A percentile compares a stretch with the other conserved stretches of the same genome.
phyloP scores from a whole-genome alignment of 2,113 vertebrate species.

The Gymnogyps californianus region DNA sequence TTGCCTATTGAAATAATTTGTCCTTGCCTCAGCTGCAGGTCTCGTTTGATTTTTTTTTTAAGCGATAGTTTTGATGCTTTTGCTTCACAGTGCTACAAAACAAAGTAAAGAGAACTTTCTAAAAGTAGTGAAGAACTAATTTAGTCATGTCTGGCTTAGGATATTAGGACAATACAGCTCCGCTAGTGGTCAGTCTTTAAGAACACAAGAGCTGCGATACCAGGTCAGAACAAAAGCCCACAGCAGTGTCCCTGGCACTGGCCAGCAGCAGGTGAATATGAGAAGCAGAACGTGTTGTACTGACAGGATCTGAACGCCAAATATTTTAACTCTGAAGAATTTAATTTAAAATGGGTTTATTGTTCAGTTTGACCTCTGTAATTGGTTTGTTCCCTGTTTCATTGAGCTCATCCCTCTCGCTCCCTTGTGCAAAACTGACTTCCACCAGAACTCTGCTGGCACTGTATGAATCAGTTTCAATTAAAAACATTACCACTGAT shows the following conservation, averaged over 20 bases:
- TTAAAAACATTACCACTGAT: constrained; percentile 34
- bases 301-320: not conserved
- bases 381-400: constrained; percentile 7
- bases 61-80: constrained; percentile 36
- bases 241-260: not conserved
- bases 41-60: constrained; percentile 46
- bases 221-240: not conserved
- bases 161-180: not conserved
- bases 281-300: not conserved
- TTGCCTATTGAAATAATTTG: constrained; percentile 67
- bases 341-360: not conserved
- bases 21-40: constrained; percentile 66
- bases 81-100: constrained; percentile 25
- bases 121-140: constrained; percentile 31
- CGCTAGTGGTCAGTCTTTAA: not conserved
- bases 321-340: not conserved
- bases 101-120: constrained; percentile 31
- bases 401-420: not conserved
- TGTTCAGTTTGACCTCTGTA: constrained; percentile 18
- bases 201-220: not conserved
- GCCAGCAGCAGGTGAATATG: not conserved
- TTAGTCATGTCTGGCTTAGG: not conserved
- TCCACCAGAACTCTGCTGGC: not conserved
- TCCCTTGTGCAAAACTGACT: not conserved
- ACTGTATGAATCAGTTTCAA: constrained; percentile 4